Base-by-base conservation (phyloP, 1,140 invertebrate species). In the Diploscapter pachys region DNA sequence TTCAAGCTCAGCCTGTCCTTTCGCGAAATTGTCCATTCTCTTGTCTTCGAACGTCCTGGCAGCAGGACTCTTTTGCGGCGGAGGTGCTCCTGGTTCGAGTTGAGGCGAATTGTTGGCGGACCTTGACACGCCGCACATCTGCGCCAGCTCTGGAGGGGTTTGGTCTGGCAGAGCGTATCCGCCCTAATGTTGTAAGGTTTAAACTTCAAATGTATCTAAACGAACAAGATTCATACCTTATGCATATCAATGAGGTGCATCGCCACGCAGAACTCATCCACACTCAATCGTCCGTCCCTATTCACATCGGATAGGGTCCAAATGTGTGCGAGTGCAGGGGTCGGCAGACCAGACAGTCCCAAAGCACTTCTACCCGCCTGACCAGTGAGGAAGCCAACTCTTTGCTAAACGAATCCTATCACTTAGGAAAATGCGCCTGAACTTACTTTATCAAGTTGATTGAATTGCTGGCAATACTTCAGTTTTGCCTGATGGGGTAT, bases 1-100 rank as follows among this genome's bases (percentile, higher is more conserved):
- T 83, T 99, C 96, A 63, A 99, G 87, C 87, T 98, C 96, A 0
- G 95, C 95, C 86, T 99, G 94, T 2, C 96, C 96, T 85, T 96
- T 94, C 73, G 96, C 95, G 88, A 94, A 96, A 87, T 98, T 99
- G 87, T 98, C 95, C 86, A 94, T 92, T 48, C 96, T 89, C 86
- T 94, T 93, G 86, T 98, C 96, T 86, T 99, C 96, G 87, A 98
- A 98, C 2, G 94, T 93, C 70, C 91, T 84, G 4, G 82, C 69
- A 52, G 82, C 71, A 51, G 75, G 65, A 5, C 62, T 61, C 67
- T 85, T 85, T 69, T 84, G 82, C 59, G 82, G 79, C 5, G 83
- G 83, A 9, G 78, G 77, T n/a, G 69, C 80, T 4, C 64, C 68
- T 3, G 81, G 73, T 57, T 84, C 81, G 50, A 71, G 69, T 31